Base-by-base conservation (phyloP, 2,888 invertebrate species). In the Drosophila suboccidentalis region DNA sequence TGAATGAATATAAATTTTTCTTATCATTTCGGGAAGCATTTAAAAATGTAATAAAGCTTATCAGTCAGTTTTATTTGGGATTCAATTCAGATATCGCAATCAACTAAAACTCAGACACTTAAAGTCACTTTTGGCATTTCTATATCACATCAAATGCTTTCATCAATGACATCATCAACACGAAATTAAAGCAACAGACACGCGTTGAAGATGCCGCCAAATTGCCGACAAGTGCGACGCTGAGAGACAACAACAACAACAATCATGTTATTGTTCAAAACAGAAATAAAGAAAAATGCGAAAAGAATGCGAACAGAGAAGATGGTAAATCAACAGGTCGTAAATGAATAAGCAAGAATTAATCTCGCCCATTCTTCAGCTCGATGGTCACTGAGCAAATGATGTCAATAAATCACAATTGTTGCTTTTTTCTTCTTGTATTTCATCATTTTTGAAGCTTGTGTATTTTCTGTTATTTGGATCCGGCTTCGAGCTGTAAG, bases 161-260 rank as follows among this genome's bases (percentile, higher is more conserved):
- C 62, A 69, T 65, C 72, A 58, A 85, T 84, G 83, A 84, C 87
- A 87, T 84, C 83, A 84, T 65, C 87, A 60, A 65, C 62, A 34
- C 32, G 8, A 71, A 85, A 79, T 76, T 65, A 55, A 80, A 59
- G 59, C 49, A 59, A 22, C 55, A 69, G 77, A 82, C 77, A 66
- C 80, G 58, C 59, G 69, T 32, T 44, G 9, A 69, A 83, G 74
- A 81, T 57, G 73, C 61, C 69, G 77, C 54, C 34, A 41, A 77
- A 57, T 61, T 71, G 77, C 70, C 84, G 87, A 67, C 80, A 66
- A 62, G 36, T 55, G 62, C 51, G 65, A 44, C 22, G 26, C 44
- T n/a, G 22, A 44, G 61, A 62, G 17, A 58, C 59, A 65, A 50
- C 32, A 70, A 49, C 38, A 54, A 43, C 44, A 62, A 61, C 36